phyloP scores from a whole-genome alignment of 2,888 invertebrate genomes.

The Antheraea assamensis region DNA sequence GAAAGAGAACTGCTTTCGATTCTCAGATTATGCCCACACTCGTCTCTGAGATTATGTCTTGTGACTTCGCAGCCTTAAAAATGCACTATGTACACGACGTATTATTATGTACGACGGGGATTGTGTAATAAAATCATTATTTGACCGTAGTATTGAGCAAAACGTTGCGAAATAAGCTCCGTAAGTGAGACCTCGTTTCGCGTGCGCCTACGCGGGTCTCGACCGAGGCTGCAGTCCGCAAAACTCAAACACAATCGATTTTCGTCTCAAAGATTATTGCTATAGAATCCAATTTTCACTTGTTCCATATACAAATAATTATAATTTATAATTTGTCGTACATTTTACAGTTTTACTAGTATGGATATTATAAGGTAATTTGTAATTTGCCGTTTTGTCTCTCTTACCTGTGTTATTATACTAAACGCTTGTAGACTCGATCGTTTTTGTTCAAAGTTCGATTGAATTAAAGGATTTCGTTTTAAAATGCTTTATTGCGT shows the following conservation, averaged over 20 bases:
- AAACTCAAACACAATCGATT: constrained; percentile 30
- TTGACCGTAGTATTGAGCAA: constrained; percentile 55
- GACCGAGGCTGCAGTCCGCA: constrained; percentile 36
- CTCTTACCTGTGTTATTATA: not conserved
- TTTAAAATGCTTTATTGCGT: not conserved
- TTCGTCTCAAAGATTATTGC: not conserved
- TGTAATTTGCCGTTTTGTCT: not conserved
- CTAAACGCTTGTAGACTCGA: not conserved
- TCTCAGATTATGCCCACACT: constrained; percentile 2
- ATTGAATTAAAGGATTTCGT: not conserved
- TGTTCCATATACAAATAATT: not conserved
- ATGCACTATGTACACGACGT: not conserved
- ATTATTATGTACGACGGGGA: constrained; percentile 7
- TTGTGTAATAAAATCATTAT: constrained; percentile 36
- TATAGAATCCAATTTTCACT: not conserved
- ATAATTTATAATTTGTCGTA: not conserved
- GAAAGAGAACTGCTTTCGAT: not conserved
- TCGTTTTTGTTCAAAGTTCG: not conserved
- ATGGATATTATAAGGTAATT: constrained; percentile 11
- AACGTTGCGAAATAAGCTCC: constrained; percentile 51
- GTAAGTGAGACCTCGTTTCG: constrained; percentile 39
- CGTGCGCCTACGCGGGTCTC: constrained; percentile 53
- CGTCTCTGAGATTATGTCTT: not conserved
- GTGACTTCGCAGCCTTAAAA: not conserved
- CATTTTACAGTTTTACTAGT: constrained; percentile 5